These are phyloP conservation scores for Drusus annulatus DNA, from an alignment of 1,140 invertebrate genomes.

Conservation along the genomic window DNA sequence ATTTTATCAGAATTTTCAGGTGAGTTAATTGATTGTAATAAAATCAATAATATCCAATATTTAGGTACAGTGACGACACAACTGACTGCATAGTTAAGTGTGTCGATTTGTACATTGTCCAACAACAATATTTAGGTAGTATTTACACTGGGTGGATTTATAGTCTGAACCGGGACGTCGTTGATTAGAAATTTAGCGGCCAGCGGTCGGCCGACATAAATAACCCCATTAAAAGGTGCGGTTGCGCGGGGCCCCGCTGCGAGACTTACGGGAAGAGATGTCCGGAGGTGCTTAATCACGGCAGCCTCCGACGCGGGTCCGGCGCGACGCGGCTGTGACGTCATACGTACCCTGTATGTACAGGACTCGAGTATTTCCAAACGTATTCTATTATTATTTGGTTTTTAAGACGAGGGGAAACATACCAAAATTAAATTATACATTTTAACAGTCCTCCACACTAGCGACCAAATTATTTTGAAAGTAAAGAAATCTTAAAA, in stretches of 20 bases:
- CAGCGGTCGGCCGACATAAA: slow-evolving; percentile 52
- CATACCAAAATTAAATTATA: too few relatives aligned
- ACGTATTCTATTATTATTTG: too few relatives aligned
- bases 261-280: slow-evolving; percentile 52
- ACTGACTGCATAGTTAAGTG: too few relatives aligned
- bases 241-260: slow-evolving; percentile 39
- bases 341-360: not conserved
- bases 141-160: not conserved
- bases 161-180: not conserved
- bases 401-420: too few relatives aligned
- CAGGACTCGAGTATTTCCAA: not conserved
- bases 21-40: too few relatives aligned
- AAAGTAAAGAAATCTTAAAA: too few relatives aligned
- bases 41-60: too few relatives aligned
- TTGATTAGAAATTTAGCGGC: slow-evolving; percentile 58
- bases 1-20: too few relatives aligned
- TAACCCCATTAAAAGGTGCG: slow-evolving; percentile 57
- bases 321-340: slow-evolving; percentile 7
- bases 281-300: slow-evolving; percentile 45
- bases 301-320: slow-evolving; percentile 23
- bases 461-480: too few relatives aligned
- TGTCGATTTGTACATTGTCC: too few relatives aligned
- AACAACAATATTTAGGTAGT: not conserved
- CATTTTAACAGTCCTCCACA: too few relatives aligned
- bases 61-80: too few relatives aligned